These are phyloP conservation scores for Phalanger gymnotis DNA, from an alignment of 2,797 vertebrate genomes.

Conservation along the genomic window DNA sequence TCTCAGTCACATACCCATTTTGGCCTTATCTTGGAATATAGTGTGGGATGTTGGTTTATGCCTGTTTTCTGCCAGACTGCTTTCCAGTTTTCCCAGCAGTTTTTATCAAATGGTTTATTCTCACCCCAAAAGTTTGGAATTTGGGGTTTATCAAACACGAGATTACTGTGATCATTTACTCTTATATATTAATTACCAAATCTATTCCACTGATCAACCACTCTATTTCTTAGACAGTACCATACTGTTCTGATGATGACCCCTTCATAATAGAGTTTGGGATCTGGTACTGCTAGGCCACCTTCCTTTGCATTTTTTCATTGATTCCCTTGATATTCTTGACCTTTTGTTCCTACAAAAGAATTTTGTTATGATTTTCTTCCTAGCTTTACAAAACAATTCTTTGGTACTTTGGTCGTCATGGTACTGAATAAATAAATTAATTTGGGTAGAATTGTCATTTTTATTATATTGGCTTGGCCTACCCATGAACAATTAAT, in stretches of 20 bases:
- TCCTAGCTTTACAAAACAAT: not conserved
- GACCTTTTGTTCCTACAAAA: not conserved
- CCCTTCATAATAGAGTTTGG: not conserved
- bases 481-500: not conserved
- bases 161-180: not conserved
- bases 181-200: not conserved
- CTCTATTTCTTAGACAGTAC: not conserved
- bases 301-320: not conserved
- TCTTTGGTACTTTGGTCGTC: not conserved
- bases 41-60: not conserved
- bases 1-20: not conserved
- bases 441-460: not conserved
- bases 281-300: not conserved
- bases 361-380: not conserved
- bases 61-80: not conserved
- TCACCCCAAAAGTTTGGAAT: not conserved
- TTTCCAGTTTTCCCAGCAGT: not conserved
- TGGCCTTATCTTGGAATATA: not conserved
- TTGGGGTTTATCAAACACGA: not conserved
- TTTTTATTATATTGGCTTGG: not conserved
- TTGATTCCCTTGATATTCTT: not conserved
- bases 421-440: not conserved
- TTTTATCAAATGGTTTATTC: not conserved
- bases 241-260: not conserved
- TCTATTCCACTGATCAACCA: not conserved